These are phyloP conservation scores for Parasteatoda tepidariorum DNA, from an alignment of 1,140 invertebrate species.

Conservation along the genomic window DNA sequence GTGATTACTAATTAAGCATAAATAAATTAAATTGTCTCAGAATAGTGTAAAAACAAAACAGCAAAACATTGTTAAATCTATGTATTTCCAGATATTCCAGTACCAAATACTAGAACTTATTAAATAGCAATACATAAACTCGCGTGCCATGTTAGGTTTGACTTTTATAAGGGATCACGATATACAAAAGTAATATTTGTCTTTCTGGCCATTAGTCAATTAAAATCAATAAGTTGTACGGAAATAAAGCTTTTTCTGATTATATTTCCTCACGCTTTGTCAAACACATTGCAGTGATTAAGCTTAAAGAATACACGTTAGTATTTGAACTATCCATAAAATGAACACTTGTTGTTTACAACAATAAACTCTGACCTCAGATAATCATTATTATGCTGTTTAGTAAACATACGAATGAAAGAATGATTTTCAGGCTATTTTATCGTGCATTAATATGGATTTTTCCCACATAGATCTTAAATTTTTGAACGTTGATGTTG, in stretches of 20 bases:
- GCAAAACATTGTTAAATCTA: too few species aligned
- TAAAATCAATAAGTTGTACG: constrained; percentile 30
- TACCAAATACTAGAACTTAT: too few species aligned
- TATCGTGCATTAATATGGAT: too few species aligned
- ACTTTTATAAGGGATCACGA: constrained; percentile 22
- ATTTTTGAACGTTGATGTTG: too few species aligned
- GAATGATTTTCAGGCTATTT: too few species aligned
- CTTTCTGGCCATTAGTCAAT: constrained; percentile 44
- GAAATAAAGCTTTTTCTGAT: constrained; percentile 17
- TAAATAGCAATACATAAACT: neutral
- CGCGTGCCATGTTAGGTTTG: constrained; percentile 9
- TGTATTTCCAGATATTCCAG: too few species aligned
- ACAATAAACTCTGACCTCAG: too few species aligned
- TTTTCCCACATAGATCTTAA: too few species aligned
- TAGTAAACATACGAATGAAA: neutral
- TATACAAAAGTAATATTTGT: constrained; percentile 22
- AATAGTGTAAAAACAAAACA: too few species aligned
- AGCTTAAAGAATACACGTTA: neutral
- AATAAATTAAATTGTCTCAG: too few species aligned
- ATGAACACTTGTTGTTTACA: neutral
- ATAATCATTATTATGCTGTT: neutral
- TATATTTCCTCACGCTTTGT: constrained; percentile 18
- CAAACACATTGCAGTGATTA: neutral
- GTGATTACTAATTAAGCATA: too few species aligned
- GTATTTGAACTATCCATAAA: neutral